These are phyloP conservation scores for Electrophaes corylata DNA, from an alignment of 2,888 invertebrate genomes.

Conservation along the genomic window DNA sequence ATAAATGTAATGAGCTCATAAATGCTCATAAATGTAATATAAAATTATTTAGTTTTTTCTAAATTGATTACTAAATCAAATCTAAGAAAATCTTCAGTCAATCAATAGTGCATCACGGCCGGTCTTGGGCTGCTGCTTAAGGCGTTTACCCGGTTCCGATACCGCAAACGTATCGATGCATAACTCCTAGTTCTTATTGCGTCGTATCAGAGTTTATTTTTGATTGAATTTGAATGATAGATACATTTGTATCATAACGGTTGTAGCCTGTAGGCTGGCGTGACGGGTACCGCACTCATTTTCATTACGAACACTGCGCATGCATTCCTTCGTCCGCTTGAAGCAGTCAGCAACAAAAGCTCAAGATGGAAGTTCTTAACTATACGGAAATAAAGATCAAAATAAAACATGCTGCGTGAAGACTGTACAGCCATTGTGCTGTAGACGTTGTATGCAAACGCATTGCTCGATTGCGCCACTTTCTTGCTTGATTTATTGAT, in stretches of 20 bases:
- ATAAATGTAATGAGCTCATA: too few species aligned
- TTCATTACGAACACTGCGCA: slow-evolving; percentile 59
- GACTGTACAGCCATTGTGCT: slow-evolving; percentile 2
- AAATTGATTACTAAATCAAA: slow-evolving; percentile 19
- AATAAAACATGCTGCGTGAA: slow-evolving; percentile 2
- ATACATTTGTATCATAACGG: slow-evolving; percentile 56
- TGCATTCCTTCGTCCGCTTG: slow-evolving; percentile 55
- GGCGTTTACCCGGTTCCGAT: slow-evolving; percentile 44
- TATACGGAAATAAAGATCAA: slow-evolving; percentile 7
- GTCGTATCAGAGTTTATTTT: slow-evolving; percentile 44
- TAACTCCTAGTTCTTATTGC: slow-evolving; percentile 41
- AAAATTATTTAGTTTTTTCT: too few species aligned
- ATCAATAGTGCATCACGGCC: slow-evolving; percentile 46
- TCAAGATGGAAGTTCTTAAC: slow-evolving; percentile 14
- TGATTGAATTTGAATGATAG: slow-evolving; percentile 36
- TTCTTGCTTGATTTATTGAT: slow-evolving; percentile 43
- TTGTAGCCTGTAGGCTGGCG: slow-evolving; percentile 53
- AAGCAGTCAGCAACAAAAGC: slow-evolving; percentile 28
- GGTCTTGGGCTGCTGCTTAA: slow-evolving; percentile 38
- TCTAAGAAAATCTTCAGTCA: slow-evolving; percentile 43
- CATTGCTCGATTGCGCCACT: slow-evolving; percentile 50
- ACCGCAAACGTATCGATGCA: slow-evolving; percentile 34
- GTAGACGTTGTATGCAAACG: slow-evolving; percentile 42
- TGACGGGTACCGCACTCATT: slow-evolving; percentile 64
- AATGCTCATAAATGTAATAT: too few species aligned